Base-by-base conservation (phyloP, 1,140 invertebrate genomes). In the Charaxes varanes region DNA sequence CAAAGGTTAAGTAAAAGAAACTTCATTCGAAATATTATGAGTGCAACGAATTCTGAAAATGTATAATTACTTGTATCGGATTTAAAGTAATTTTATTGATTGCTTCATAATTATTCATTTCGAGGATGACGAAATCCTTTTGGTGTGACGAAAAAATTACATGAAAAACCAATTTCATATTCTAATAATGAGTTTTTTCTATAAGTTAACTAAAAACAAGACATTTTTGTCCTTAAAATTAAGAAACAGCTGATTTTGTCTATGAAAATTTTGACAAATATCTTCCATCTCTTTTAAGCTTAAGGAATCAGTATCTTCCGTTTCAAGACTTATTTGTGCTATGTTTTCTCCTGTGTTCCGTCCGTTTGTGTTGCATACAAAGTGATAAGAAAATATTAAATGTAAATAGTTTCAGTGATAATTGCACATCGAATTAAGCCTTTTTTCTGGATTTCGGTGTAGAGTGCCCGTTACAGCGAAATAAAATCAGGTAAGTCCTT, bases 261-360 rank as follows among this genome's bases (percentile, higher is more conserved):
- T 62, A 62, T 58, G 51, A 24, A 21, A 8, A 37, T 38, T 17
- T 28, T 41, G 30, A 30, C 37, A 24, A 23, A n/a, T 19, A 24
- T 47, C 17, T 41, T 50, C 21, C 27, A 24, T 58, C 55, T 59
- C 61, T 52, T 51, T 66, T 36, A 14, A 32, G 54, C 41, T 22
- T 52, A 43, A 4, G 6, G 31, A 5, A 41, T 55, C 36, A 16
- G 28, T 18, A 55, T 56, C 40, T 52, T 41, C 42, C 34, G 21
- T 62, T 66, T 62, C 56, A 41, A 46, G 18, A 44, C 38, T 56
- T 45, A 46, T 61, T 59, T 50, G 47, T 57, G 46, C 44, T 62
- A 57, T 70, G 63, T 69, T 71, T 67, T 72, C 60, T 60, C 62
- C 66, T 71, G 64, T 69, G 62, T 69, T 73, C 58, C 53, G 62